Conservation (phyloP, 1,140 invertebrate genomes). For the Musca domestica region DNA sequence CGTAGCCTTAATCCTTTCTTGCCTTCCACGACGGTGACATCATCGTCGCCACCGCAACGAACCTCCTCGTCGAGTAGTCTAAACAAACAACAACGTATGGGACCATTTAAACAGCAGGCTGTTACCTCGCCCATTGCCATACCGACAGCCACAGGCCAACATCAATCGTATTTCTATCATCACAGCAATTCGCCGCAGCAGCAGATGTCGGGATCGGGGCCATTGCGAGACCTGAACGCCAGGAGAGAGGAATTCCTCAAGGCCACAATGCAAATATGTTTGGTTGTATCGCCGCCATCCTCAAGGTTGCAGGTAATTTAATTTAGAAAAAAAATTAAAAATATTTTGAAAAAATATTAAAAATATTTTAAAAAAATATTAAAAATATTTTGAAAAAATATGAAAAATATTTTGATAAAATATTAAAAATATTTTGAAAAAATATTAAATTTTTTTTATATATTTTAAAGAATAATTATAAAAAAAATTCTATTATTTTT, state of each 20-base stretch:
- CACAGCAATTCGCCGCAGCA: too few relatives aligned
- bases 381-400: neutral
- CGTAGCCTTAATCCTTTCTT: slow-evolving; percentile 27
- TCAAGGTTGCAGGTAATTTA: slow-evolving; percentile 53
- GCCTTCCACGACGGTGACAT: slow-evolving; percentile 21
- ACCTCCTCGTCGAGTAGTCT: slow-evolving; percentile 13
- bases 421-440: too few relatives aligned
- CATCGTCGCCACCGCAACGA: neutral
- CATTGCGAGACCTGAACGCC: slow-evolving; percentile 39
- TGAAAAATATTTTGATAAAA: neutral
- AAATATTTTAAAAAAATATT: too few relatives aligned
- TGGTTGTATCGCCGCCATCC: slow-evolving; percentile 51
- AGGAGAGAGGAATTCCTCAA: slow-evolving; percentile 57
- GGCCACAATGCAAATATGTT: slow-evolving; percentile 53
- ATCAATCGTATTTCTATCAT: neutral
- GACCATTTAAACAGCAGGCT: slow-evolving; percentile 39
- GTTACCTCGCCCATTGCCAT: slow-evolving; percentile 36
- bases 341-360: neutral
- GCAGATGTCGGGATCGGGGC: neutral
- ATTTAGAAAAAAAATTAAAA: neutral
- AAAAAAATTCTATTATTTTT: too few relatives aligned
- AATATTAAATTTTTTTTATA: too few relatives aligned
- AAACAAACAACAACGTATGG: slow-evolving; percentile 13
- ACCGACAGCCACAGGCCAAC: slow-evolving; percentile 23
- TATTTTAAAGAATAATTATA: too few relatives aligned